Conservation (phyloP, 2,797 vertebrate genomes). For the Acanthopagrus latus region DNA sequence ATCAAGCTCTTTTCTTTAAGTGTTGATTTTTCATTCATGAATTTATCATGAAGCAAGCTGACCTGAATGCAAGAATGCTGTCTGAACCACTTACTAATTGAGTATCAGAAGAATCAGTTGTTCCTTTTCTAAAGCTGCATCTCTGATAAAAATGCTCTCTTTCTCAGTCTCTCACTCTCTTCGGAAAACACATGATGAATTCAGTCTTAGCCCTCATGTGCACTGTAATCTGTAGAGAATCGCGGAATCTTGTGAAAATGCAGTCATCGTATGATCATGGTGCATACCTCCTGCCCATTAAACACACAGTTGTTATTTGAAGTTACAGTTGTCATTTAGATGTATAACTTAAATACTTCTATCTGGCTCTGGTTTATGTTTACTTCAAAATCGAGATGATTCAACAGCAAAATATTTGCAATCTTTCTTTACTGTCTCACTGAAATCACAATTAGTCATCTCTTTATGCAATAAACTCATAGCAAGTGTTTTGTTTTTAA, state of each 20-base stretch:
- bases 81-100: conserved; percentile 31
- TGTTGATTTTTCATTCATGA: conserved; percentile 64
- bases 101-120: conserved; percentile 34
- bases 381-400: conserved; percentile 28
- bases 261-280: conserved; percentile 39
- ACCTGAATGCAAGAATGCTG: conserved; percentile 48
- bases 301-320: conserved; percentile 35
- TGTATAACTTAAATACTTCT: background rate
- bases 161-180: background rate
- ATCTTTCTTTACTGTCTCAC: background rate
- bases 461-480: too few species aligned
- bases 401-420: background rate
- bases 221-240: conserved; percentile 30
- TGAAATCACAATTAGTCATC: too few species aligned
- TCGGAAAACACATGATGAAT: conserved; percentile 34
- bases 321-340: conserved; percentile 2
- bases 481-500: too few species aligned
- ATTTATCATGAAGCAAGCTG: conserved; percentile 62
- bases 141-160: conserved; percentile 36
- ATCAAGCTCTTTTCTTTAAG: conserved; percentile 35
- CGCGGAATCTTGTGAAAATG: conserved; percentile 29
- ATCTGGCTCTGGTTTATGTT: conserved; percentile 20
- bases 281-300: conserved; percentile 18
- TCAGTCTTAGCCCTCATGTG: conserved; percentile 38
- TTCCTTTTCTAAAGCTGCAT: conserved; percentile 22